A percentile compares a stretch with the other conserved stretches of the same genome.
These are phyloP conservation scores for Cepaea nemoralis DNA, from an alignment of 1,140 invertebrate genomes.

Conservation along the genomic window DNA sequence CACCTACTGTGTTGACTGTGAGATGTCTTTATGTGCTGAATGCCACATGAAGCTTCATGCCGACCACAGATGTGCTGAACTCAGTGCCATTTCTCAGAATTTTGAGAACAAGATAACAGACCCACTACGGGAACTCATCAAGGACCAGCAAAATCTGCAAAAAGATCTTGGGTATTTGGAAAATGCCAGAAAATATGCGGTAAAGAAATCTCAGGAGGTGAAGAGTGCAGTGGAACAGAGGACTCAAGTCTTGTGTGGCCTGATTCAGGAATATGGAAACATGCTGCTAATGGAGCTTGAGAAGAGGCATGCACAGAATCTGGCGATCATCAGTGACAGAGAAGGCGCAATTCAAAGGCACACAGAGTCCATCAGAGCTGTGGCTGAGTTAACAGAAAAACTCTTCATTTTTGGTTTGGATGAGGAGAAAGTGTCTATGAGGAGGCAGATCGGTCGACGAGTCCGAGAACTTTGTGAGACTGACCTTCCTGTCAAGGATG, in stretches of 20 bases:
- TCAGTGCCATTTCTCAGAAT: constrained; percentile 58
- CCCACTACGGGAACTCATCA: constrained; percentile 57
- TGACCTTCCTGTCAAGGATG: constrained; percentile 45
- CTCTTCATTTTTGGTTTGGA: constrained; percentile 61
- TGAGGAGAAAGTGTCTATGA: constrained; percentile 64
- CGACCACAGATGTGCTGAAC: constrained; percentile 63
- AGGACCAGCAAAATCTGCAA: constrained; percentile 52
- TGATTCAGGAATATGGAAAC: constrained; percentile 61
- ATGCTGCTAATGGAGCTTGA: constrained; percentile 59
- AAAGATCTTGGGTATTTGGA: constrained; percentile 51
- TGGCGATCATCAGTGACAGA: constrained; percentile 51
- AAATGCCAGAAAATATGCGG: constrained; percentile 44
- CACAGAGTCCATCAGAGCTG: constrained; percentile 59
- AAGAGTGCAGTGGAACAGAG: constrained; percentile 51
- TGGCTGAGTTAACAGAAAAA: constrained; percentile 63
- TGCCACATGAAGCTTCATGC: constrained; percentile 54
- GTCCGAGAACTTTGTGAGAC: constrained; percentile 65
- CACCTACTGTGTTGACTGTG: constrained; percentile 64
- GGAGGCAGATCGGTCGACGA: constrained; percentile 60
- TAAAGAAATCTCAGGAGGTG: constrained; percentile 51
- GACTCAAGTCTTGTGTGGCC: constrained; percentile 56
- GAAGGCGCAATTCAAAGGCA: constrained; percentile 52
- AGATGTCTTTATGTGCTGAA: constrained; percentile 57
- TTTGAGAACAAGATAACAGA: constrained; percentile 62
- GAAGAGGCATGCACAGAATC: constrained; percentile 51